These are phyloP conservation scores for Peromyscus aztecus DNA, from an alignment of 2,797 vertebrate genomes.

Conservation along the genomic window DNA sequence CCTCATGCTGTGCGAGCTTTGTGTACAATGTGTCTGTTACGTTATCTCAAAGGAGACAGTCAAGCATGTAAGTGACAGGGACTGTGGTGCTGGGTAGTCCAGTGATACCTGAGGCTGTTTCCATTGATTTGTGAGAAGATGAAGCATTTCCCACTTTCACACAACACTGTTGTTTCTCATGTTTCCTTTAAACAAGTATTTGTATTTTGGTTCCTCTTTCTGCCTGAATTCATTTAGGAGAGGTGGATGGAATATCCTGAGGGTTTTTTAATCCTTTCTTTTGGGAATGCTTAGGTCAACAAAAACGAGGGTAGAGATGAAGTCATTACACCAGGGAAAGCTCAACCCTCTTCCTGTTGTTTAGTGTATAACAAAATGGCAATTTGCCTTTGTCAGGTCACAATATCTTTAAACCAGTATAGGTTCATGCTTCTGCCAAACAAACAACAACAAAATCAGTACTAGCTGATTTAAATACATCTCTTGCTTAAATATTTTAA, in stretches of 20 bases:
- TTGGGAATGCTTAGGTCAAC: not conserved
- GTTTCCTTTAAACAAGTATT: not conserved
- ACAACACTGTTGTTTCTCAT: slow-evolving; percentile 23
- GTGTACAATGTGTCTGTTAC: slow-evolving; percentile 38
- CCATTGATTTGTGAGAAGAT: not conserved
- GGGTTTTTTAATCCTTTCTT: not conserved
- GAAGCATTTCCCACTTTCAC: not conserved
- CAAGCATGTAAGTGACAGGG: not conserved
- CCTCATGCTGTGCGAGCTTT: slow-evolving; percentile 2
- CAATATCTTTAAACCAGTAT: slow-evolving; percentile 1
- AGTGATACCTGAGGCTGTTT: not conserved
- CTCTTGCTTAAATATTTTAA: slow-evolving; percentile 46
- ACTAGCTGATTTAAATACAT: slow-evolving; percentile 41
- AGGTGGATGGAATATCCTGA: not conserved
- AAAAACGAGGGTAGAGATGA: not conserved
- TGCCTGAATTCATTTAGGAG: slow-evolving; percentile 5
- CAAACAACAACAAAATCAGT: not conserved
- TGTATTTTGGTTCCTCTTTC: not conserved
- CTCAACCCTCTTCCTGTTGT: not conserved
- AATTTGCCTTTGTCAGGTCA: not conserved
- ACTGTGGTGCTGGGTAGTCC: slow-evolving; percentile 5
- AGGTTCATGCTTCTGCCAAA: not conserved
- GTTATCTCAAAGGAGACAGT: slow-evolving; percentile 47
- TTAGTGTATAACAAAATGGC: slow-evolving; percentile 42
- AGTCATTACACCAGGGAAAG: not conserved